Evolutionary conservation across 1,140 invertebrate genomes (phyloP).

Genomic region (Caenorhabditis brenneri): DNA sequence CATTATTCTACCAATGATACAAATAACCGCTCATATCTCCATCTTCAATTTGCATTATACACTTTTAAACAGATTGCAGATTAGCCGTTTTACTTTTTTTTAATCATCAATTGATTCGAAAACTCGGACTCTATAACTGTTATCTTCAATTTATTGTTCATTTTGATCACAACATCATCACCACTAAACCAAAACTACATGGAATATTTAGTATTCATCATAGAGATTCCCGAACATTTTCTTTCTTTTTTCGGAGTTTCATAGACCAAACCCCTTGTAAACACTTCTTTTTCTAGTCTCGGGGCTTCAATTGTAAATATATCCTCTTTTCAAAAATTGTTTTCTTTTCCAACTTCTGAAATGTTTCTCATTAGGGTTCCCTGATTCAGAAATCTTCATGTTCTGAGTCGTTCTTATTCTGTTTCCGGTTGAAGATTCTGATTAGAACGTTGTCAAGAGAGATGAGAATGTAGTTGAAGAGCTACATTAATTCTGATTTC

Average conservation of each 20-base stretch:
- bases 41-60: no score
- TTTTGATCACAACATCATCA: background rate
- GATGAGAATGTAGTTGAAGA: background rate
- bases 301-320: conserved; percentile 28
- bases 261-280: background rate
- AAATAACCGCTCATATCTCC: no score
- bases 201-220: background rate
- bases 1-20: no score
- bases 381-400: no score
- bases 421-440: background rate
- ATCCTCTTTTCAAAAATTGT: background rate
- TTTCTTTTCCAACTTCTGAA: background rate
- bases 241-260: background rate
- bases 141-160: background rate
- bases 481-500: background rate
- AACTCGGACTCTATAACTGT: background rate
- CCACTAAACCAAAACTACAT: no score
- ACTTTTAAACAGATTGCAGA: no score
- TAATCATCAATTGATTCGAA: background rate
- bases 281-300: background rate
- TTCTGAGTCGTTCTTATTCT: no score
- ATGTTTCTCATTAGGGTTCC: background rate
- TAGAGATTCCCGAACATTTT: background rate
- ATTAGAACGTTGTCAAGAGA: background rate
- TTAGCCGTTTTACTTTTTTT: no score